Conservation (phyloP, 2,113 vertebrate genomes). For the Dryoscopus gambensis region DNA sequence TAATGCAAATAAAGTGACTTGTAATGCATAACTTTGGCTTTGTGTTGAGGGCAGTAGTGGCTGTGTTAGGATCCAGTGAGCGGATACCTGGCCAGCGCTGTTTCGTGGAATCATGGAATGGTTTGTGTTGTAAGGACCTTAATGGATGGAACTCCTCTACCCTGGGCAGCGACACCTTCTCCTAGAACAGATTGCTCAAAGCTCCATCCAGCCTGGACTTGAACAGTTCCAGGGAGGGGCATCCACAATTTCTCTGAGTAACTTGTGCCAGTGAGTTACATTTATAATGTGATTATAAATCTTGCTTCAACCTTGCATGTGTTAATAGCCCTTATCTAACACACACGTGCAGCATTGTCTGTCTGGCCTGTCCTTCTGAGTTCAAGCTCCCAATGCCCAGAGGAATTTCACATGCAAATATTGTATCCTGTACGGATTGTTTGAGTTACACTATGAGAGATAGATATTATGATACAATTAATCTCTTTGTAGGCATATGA, state of each 20-base stretch:
- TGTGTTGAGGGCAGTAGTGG: background rate
- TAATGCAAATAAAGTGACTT: background rate
- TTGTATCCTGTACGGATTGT: background rate
- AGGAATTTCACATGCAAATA: background rate
- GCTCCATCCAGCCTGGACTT: background rate
- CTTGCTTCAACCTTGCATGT: background rate
- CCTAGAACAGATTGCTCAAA: background rate
- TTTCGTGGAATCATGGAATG: background rate
- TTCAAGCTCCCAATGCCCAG: background rate
- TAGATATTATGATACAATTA: background rate
- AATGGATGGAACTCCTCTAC: background rate
- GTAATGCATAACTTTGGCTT: background rate
- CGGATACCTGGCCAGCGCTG: background rate
- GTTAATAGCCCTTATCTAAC: background rate
- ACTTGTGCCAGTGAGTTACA: background rate
- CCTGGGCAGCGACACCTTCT: background rate
- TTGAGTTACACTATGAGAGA: background rate
- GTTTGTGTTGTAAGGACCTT: background rate
- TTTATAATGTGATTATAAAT: background rate
- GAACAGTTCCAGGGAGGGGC: background rate
- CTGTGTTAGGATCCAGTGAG: background rate
- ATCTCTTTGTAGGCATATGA: background rate
- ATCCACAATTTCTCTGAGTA: background rate
- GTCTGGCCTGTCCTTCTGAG: background rate
- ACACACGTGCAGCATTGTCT: background rate